Base-by-base conservation (phyloP, 2,797 vertebrate species). In the Periparus ater region DNA sequence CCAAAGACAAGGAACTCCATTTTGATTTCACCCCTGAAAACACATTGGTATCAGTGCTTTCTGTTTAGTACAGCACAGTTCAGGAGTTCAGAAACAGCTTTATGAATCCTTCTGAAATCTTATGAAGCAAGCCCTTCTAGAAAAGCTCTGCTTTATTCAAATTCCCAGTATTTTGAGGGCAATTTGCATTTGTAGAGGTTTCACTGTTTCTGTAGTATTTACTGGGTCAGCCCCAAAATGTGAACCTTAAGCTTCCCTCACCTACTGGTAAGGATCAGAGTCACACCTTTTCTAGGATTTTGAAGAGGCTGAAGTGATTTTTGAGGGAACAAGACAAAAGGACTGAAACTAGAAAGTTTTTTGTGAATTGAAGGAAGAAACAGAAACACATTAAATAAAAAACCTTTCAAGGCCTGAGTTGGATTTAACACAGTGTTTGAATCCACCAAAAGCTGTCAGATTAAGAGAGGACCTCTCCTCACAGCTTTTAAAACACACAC, bases 341-440 rank as follows among this genome's bases (percentile, higher is more conserved):
- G 55, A 87, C 44, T 27, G 15, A 48, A 89, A 58, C 11, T 68
- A 25, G 38, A 91, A 66, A 80, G 66, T 44, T 55, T 40, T 26
- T 27, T 29, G 32, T 47, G 53, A 72, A 87, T 32, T 90, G 30
- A 22, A 68, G 57, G 26, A 57, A 66, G n/a, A 67, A 82, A 76
- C 34, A 85, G 45, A 89, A 71, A 48, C 19, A 77, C 6, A 40
- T 27, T 47, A 68, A 94, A 89, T 79, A 85, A 91, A 95, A 93
- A 88, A 23, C 27, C 42, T 91, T 92, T 85, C 38, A 82, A 85
- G 45, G 27, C 38, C 74, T 61, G 60, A 85, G 25, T 38, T 95
- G 40, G 10, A 89, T 90, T 91, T 92, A 85, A 94, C 87, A 73
- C 10, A 81, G 66, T 61, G 54, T 50, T 58, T 71, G 79, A 94